Evolutionary conservation across 1,140 invertebrate genomes (phyloP), one percentile per base, ranked within the genome.

Genomic region (Drosophila prosaltans): DNA sequence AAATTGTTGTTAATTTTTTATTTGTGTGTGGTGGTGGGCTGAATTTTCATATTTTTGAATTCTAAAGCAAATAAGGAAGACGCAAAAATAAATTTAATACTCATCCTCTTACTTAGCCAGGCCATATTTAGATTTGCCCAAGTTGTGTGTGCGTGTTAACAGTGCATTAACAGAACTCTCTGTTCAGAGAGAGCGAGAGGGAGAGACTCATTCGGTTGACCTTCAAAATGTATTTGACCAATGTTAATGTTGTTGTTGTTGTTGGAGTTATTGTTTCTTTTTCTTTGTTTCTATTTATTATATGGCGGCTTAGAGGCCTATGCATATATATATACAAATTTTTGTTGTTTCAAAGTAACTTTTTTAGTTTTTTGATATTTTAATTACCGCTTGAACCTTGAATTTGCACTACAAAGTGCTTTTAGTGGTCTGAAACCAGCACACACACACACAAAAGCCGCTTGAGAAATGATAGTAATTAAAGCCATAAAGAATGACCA

Each of bases 391-490:
- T 67, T 63, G 67, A 85, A 75, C 83, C 83, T 89, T 86, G 83
- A 86, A 80, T 80, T 88, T 70, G 83, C 80, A 79, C 74, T 60
- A 66, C 75, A 88, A 69, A 86, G 84, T 68, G 76, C 72, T 86
- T 78, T 85, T 80, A 65, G 72, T 73, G 75, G 71, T 72, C 80
- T 21, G 45, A 26, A 11, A 16, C 41, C 16, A 3, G n/a, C 41
- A 41, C 57, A 55, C 41, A 41, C 60, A 78, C 69, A 69, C 69
- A 41, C 68, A 30, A 11, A 36, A 36, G 32, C 6, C 67, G 66
- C 72, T 77, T 84, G 71, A 85, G 81, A 84, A 84, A 85, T 84
- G 48, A 77, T 83, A 72, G 80, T 73, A 86, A 86, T 86, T 86
- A 86, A 86, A 83, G 78, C 60, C 72, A 86, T 86, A 73, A 86